Percentiles rank a stretch among this genome's conserved stretches.
Conservation (phyloP, 2,888 invertebrate species). For the Eucera pruinosa region DNA sequence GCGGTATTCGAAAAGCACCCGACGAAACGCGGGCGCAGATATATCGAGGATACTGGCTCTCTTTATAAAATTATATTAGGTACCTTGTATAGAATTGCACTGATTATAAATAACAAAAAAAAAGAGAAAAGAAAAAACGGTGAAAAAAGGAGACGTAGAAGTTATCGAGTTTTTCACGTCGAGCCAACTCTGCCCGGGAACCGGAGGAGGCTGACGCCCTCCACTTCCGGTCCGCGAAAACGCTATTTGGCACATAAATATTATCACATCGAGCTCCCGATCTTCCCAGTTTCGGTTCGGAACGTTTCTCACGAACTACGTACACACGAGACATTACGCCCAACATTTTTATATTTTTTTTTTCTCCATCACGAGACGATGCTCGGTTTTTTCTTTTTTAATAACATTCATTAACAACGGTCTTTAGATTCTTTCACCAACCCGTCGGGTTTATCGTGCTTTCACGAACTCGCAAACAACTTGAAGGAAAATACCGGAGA, state of each 20-base stretch:
- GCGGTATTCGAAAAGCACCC: slow-evolving; percentile 60
- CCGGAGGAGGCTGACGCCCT: slow-evolving; percentile 54
- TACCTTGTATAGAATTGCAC: slow-evolving; percentile 84
- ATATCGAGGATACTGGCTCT: slow-evolving; percentile 83
- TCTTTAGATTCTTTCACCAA: slow-evolving; percentile 5
- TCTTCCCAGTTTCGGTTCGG: slow-evolving; percentile 66
- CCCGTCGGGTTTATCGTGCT: slow-evolving; percentile 14
- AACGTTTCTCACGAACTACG: slow-evolving; percentile 37
- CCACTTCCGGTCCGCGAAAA: slow-evolving; percentile 75
- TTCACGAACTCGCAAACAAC: slow-evolving; percentile 43
- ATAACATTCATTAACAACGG: slow-evolving; percentile 17
- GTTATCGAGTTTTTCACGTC: slow-evolving; percentile 73
- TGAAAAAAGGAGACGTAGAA: slow-evolving; percentile 73
- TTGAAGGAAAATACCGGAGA: slow-evolving; percentile 42
- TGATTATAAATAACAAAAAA: slow-evolving; percentile 81
- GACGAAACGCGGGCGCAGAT: slow-evolving; percentile 72
- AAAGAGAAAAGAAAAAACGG: slow-evolving; percentile 43
- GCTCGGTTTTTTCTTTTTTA: slow-evolving; percentile 6
- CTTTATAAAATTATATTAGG: slow-evolving; percentile 84
- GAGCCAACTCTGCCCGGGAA: slow-evolving; percentile 76
- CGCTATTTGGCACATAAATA: slow-evolving; percentile 84
- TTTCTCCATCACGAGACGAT: not conserved
- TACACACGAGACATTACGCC: slow-evolving; percentile 25
- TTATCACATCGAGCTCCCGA: slow-evolving; percentile 82
- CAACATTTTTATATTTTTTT: not conserved